phyloP scores from a whole-genome alignment of 2,888 invertebrate species.

The Philonicus albiceps region DNA sequence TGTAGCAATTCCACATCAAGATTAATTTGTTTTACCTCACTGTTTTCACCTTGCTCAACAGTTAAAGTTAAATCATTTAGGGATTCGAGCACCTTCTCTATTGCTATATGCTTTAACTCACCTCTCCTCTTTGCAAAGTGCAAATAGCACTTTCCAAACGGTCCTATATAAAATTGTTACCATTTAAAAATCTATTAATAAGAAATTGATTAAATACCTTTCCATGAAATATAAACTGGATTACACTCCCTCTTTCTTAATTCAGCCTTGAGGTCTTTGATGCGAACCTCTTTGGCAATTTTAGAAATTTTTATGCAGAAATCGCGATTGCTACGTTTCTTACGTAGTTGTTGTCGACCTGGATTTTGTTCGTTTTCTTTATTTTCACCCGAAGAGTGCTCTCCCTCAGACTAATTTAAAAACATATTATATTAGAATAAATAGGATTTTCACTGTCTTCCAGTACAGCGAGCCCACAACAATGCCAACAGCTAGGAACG shows the following conservation, averaged over 20 bases:
- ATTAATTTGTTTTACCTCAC: constrained; percentile 46
- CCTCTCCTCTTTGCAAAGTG: constrained; percentile 76
- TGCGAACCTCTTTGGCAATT: constrained; percentile 74
- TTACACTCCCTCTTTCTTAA: constrained; percentile 77
- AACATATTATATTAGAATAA: neutral
- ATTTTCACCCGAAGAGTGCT: constrained; percentile 59
- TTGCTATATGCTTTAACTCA: constrained; percentile 58
- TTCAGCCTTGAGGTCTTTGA: constrained; percentile 78
- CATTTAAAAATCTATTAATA: constrained; percentile 50
- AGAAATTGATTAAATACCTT: constrained; percentile 59
- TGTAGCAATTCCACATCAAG: constrained; percentile 50
- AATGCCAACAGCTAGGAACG: constrained; percentile 93
- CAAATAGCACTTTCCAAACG: constrained; percentile 75
- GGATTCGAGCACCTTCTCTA: constrained; percentile 59
- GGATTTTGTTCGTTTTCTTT: constrained; percentile 51
- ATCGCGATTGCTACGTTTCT: constrained; percentile 53
- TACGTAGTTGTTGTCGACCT: neutral
- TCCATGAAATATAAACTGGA: constrained; percentile 80
- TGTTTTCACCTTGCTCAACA: constrained; percentile 50
- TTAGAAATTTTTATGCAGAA: constrained; percentile 71
- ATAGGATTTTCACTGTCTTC: constrained; percentile 95
- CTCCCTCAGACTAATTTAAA: constrained; percentile 57
- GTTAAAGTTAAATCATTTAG: constrained; percentile 59
- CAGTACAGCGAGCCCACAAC: constrained; percentile 95
- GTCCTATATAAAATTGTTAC: constrained; percentile 60